Evolutionary conservation across 1,140 invertebrate species (phyloP), one percentile per base, ranked within the genome.

Genomic region (Thereuonema tuberculata): DNA sequence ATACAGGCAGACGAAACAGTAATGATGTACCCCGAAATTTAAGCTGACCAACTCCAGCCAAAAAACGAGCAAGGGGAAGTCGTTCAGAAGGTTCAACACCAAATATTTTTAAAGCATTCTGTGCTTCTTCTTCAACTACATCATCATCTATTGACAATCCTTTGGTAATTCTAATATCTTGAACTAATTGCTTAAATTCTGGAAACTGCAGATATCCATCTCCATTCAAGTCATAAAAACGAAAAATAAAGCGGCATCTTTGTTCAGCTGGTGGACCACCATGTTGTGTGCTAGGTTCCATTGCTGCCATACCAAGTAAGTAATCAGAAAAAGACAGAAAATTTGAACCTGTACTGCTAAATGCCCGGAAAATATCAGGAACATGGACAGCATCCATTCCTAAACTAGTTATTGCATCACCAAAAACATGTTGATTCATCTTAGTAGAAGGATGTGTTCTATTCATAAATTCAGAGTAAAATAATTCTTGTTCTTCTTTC

Each of bases 21-120:
- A 73, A 68, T 2, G 78, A 80, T 2, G 78, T 80, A 1, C 78
- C 78, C 52, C 79, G 67, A 66, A 80, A 80, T 61, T 77, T 78
- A 14, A 79, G 67, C 54, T 77, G 75, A 2, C 78, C 78, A 2
- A 80, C 77, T 23, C 72, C 73, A 5, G 68, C 71, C 5, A 79
- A 65, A 66, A 80, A 80, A 55, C 77, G 74, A 15, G 67, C 68
- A 9, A 77, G 64, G 3, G 70, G 64, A 0, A 80, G 63, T 17
- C 65, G 68, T 28, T 70, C 66, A 60, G 64, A 64, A 24, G 62
- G 65, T 29, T 69, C 65, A 48, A 69, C 61, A 23, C 72, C 74
- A 71, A 78, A 78, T 26, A 74, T 62, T 64, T 73, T 74, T 43
- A 71, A 68, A 71, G 68, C 74, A 53, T 69, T 67, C 37, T 70